Percentiles rank a stretch among this genome's conserved stretches.
Conservation (phyloP, 2,113 vertebrate species). For the Cynocephalus volans region DNA sequence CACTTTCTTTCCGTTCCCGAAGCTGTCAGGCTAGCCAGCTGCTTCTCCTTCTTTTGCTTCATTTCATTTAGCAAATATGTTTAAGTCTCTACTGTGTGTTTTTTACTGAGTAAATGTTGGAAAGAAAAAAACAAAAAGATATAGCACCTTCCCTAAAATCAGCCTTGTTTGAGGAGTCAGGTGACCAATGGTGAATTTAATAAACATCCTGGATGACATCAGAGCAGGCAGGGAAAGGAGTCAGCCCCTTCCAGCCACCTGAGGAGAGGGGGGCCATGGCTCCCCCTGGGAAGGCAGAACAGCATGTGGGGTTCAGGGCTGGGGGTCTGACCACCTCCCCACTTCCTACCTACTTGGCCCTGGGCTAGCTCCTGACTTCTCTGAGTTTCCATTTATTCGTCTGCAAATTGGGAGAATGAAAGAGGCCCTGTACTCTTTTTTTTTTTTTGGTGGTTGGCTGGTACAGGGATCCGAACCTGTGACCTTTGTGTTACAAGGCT, state of each 20-base stretch:
- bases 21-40: fast-evolving
- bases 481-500: no score
- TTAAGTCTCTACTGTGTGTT: neutral
- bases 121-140: neutral
- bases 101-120: neutral
- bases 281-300: neutral
- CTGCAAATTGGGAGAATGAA: fast-evolving
- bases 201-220: neutral
- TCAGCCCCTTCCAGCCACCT: no score
- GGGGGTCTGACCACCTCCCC: neutral
- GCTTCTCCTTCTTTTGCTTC: neutral
- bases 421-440: neutral
- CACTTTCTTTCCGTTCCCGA: neutral
- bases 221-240: fast-evolving
- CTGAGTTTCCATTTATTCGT: neutral
- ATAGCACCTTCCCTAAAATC: neutral
- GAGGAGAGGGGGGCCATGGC: neutral
- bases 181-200: neutral
- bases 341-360: neutral
- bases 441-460: no score
- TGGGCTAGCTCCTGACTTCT: neutral
- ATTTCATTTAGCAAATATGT: neutral
- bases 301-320: neutral
- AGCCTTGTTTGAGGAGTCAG: neutral
- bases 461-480: no score